Base-by-base conservation (phyloP, 2,113 vertebrate genomes). In the Axis porcinus region DNA sequence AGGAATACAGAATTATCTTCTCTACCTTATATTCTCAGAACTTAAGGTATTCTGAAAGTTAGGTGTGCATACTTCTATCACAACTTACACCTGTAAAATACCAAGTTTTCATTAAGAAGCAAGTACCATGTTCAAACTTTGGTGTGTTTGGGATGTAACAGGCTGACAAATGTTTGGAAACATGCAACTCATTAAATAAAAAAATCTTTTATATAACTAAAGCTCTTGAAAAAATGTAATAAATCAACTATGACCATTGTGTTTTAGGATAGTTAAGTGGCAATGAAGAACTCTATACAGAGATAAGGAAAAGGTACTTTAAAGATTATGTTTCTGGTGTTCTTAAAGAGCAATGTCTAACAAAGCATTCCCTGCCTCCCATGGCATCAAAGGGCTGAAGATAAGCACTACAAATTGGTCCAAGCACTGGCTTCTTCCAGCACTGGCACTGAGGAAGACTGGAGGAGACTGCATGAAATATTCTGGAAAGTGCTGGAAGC, bases 41-140 rank as follows among this genome's bases (percentile, higher is more conserved):
- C 40, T 64, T 70, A 40, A 47, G 17, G 36, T 55, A 93, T 30
- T 84, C 70, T 91, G 40, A 60, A 92, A 93, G 47, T 4, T 50
- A 78, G 47, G 21, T 50, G 19, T 85, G 14, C 5, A 19, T 40
- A 94, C 76, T 98, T 62, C 58, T 84, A 85, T 33, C 36, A 76
- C 2, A 87, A 92, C 17, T 86, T 55, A 67, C 2, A 82, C 19
- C 13, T 64, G 7, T 50, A 90, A 92, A 97, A 92, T 9, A 92
- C 33, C 27, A 95, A 85, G 47, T 96, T 96, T 98, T 84, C 60
- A 89, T 7, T 84, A 40, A 97, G 33, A 19, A 86, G 25, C 23
- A 79, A n/a, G 27, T 62, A 86, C 19, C 33, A 87, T 12, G 25
- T 92, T 96, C 36, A 86, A 19, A 91, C 36, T 86, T 91, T 27